Evolutionary conservation across 2,888 invertebrate species (phyloP).

Genomic region (Epinotia demarniana): DNA sequence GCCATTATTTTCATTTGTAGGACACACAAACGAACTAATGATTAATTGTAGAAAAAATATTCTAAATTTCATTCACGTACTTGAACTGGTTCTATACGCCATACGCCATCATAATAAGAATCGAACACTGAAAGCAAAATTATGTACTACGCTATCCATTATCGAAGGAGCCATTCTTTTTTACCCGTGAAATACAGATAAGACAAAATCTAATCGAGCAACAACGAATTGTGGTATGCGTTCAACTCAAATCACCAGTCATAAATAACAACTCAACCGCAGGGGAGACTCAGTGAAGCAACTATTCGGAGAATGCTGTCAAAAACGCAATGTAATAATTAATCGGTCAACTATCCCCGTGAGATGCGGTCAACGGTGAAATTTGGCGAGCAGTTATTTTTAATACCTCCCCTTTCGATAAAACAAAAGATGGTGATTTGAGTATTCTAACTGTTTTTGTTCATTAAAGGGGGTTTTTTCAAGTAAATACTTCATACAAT

Average conservation of each 20-base stretch:
- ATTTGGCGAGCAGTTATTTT: constrained; percentile 77
- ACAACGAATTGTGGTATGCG: constrained; percentile 13
- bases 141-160: not conserved
- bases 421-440: not conserved
- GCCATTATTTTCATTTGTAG: too few species aligned
- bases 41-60: too few species aligned
- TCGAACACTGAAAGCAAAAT: not conserved
- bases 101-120: not conserved
- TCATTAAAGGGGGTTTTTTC: too few species aligned
- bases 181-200: not conserved
- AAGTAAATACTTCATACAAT: too few species aligned
- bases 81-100: too few species aligned
- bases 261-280: constrained; percentile 43
- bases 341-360: constrained; percentile 65
- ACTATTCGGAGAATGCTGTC: constrained; percentile 67
- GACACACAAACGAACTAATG: too few species aligned
- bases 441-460: too few species aligned
- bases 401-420: constrained; percentile 58
- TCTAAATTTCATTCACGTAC: too few species aligned
- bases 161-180: not conserved
- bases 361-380: constrained; percentile 63
- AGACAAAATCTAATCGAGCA: not conserved
- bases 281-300: constrained; percentile 66
- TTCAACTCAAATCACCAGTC: constrained; percentile 25
- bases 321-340: constrained; percentile 76